A percentile compares a stretch with the other conserved stretches of the same genome.
phyloP scores from a whole-genome alignment of 2,113 vertebrate genomes.

The Dicaeum eximium region DNA sequence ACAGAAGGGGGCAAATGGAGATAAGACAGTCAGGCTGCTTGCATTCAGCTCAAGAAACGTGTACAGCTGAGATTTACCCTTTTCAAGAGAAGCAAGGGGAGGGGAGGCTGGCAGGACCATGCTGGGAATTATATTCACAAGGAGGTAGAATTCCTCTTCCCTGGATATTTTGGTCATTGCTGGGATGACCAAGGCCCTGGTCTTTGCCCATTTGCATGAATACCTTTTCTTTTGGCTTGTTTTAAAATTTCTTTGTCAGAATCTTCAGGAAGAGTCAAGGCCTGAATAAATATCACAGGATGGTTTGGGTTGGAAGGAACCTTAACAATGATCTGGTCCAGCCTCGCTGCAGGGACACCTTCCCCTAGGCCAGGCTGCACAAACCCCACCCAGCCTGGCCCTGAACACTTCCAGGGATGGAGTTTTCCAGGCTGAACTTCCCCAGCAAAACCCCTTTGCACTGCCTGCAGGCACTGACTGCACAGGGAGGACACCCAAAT shows the following conservation, averaged over 20 bases:
- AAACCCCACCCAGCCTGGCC: neutral
- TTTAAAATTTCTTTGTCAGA: neutral
- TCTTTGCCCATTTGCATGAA: neutral
- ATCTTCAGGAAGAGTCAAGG: neutral
- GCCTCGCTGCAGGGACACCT: neutral
- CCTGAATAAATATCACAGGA: neutral
- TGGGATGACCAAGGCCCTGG: too few relatives aligned
- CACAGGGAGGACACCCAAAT: neutral
- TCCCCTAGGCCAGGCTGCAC: neutral
- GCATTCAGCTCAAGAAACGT: neutral
- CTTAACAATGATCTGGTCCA: neutral
- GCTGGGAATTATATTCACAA: neutral
- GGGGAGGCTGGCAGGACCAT: neutral
- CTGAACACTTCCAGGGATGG: neutral
- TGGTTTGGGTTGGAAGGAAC: neutral
- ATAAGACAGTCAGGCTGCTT: conserved; percentile 8
- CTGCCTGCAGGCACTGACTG: neutral
- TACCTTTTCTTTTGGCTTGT: neutral
- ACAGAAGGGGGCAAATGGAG: conserved; percentile 56
- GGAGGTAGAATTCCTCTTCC: neutral
- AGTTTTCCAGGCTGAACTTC: neutral
- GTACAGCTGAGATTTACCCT: neutral
- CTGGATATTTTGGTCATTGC: neutral
- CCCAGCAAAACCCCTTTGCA: neutral
- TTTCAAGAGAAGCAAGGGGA: neutral